Base-by-base conservation (phyloP, 2,113 vertebrate species). In the Scalopus aquaticus region DNA sequence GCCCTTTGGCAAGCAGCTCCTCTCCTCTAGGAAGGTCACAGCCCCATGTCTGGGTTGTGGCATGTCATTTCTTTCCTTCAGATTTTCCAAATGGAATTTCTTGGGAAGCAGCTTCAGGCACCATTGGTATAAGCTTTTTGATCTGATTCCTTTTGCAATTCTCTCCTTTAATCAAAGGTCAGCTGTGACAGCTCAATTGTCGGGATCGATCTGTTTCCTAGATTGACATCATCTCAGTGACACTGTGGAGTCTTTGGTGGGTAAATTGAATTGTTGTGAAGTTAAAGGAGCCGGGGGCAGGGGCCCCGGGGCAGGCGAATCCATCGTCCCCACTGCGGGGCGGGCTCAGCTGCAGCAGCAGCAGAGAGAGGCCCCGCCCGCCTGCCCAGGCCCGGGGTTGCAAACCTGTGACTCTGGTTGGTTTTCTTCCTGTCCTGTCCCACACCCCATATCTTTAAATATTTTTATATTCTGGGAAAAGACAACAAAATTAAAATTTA, bases 121-220 rank as follows among this genome's bases (percentile, higher is more conserved):
- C 26, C 64, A 17, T 60, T 78, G 22, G 79, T 72, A 28, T 60
- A 60, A 86, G 64, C 60, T 24, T 17, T 90, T 85, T 56, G 54
- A 93, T 83, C 65, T 67, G 60, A 67, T 70, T 88, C 46, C 69
- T 78, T 82, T 42, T 56, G 82, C 64, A 19, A 16, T 37, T 77
- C 67, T n/a, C n/a, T 65, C 56, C 64, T 77, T 76, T 83, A 24
- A 35, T 87, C 92, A 91, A 65, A 96, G 90, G 87, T 70, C 84
- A 67, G 58, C 87, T 42, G 86, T 64, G 62, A 9, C 0, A 1
- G n/a, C 46, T 56, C 24, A 1, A 0, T 46, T 30, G 46, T 56
- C 7, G 9, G 35, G 72, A 6, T 44, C 1, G 17, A 7, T 90
- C 65, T 89, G 44, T 80, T 24, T 51, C 76, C 76, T 60, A 60